Conservation (phyloP, 64 coral and sea anemone genomes). For the Hydrozoanthus tunicans region DNA sequence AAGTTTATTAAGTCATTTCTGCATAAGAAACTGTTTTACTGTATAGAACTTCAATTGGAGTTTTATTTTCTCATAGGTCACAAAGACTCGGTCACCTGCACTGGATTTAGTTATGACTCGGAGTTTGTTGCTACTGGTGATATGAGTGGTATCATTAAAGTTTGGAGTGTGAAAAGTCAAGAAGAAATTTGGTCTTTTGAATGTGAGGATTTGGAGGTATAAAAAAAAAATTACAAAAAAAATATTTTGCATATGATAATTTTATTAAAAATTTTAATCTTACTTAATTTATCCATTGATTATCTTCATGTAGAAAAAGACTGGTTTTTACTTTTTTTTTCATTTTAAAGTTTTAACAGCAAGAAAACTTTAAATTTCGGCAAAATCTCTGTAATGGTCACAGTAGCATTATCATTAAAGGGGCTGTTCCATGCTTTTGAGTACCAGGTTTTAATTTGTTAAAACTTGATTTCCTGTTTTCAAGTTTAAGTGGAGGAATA, state of each 20-base stretch:
- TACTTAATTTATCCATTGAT: background rate
- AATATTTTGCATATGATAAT: background rate
- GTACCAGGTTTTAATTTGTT: too few species aligned
- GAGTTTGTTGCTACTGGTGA: slow-evolving; percentile 95
- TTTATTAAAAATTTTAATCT: background rate
- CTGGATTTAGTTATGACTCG: slow-evolving; percentile 92
- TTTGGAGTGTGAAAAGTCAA: slow-evolving; percentile 74
- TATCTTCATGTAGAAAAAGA: too few species aligned
- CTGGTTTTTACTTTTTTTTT: too few species aligned
- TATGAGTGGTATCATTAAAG: slow-evolving; percentile 97
- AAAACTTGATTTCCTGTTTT: too few species aligned
- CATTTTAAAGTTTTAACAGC: too few species aligned
- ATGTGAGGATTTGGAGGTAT: slow-evolving; percentile 87
- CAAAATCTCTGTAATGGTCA: too few species aligned
- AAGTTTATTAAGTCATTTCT: too few species aligned
- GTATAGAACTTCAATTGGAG: background rate
- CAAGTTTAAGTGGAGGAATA: too few species aligned
- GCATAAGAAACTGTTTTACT: background rate
- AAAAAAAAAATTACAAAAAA: background rate
- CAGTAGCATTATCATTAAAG: too few species aligned
- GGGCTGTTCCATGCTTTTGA: too few species aligned
- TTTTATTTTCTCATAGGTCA: slow-evolving; percentile 57
- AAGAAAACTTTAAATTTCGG: too few species aligned
- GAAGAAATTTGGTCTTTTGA: slow-evolving; percentile 92
- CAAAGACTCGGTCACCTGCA: slow-evolving; percentile 93